phyloP scores from a whole-genome alignment of 2,113 vertebrate species.

The Heterochromis multidens region DNA sequence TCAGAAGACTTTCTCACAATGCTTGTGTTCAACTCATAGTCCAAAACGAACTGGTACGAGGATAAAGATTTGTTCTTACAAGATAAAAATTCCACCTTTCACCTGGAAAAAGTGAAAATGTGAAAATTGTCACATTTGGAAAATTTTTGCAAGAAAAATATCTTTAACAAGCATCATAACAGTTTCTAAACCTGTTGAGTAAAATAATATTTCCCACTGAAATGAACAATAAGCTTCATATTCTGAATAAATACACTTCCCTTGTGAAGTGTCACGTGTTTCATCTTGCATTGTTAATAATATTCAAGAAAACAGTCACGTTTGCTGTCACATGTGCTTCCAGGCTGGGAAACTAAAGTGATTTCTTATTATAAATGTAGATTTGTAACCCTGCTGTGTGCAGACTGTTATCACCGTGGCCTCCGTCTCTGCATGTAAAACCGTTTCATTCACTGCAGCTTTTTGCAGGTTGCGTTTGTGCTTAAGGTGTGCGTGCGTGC shows the following conservation, averaged over 20 bases:
- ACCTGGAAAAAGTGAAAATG: neutral
- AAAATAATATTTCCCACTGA: no score
- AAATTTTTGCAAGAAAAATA: no score
- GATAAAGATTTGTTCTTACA: no score
- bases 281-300: neutral
- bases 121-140: neutral
- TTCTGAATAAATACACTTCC: neutral
- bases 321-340: neutral
- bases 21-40: neutral
- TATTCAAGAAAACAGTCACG: neutral
- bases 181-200: no score
- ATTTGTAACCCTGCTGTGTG: no score
- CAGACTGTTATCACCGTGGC: no score
- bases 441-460: neutral
- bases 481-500: neutral
- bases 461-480: neutral
- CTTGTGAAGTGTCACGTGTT: neutral
- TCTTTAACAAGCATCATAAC: no score
- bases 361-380: no score
- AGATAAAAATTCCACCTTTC: neutral
- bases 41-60: no score
- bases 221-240: neutral
- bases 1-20: neutral
- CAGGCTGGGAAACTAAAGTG: neutral
- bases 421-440: no score